Conservation (phyloP, 2,113 vertebrate genomes). For the Ceratotherium simum region DNA sequence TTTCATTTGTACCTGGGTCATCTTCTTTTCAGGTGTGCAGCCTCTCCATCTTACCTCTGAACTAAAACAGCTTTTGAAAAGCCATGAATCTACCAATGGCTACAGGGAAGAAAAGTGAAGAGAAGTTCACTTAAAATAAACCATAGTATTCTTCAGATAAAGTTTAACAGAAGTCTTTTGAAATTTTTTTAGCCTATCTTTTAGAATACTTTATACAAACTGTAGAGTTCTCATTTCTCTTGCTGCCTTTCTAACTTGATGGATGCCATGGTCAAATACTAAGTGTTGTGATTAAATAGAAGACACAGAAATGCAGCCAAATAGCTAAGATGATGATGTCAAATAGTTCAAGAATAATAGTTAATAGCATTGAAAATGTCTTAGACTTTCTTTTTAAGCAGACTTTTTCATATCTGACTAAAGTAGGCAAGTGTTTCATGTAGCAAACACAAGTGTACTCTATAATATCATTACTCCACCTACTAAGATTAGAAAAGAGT, state of each 20-base stretch:
- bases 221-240: background rate
- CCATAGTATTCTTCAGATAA: constrained; percentile 67
- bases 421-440: background rate
- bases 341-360: background rate
- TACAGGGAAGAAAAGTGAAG: constrained; percentile 58
- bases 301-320: background rate
- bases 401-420: background rate
- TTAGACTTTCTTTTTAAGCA: background rate
- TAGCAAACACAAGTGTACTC: background rate
- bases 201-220: background rate
- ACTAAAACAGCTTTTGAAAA: constrained; percentile 78
- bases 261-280: background rate
- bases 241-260: background rate
- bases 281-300: background rate
- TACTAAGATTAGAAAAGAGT: background rate
- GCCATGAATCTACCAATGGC: constrained; percentile 37
- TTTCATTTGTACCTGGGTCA: constrained; percentile 72
- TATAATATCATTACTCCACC: background rate
- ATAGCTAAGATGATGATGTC: background rate
- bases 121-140: constrained; percentile 73
- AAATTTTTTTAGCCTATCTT: constrained; percentile 3
- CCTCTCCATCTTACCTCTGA: constrained; percentile 78
- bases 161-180: constrained; percentile 55
- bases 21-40: constrained; percentile 62
- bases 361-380: background rate